Conservation (phyloP, 1,140 invertebrate species). For the Heliconius melpomene region DNA sequence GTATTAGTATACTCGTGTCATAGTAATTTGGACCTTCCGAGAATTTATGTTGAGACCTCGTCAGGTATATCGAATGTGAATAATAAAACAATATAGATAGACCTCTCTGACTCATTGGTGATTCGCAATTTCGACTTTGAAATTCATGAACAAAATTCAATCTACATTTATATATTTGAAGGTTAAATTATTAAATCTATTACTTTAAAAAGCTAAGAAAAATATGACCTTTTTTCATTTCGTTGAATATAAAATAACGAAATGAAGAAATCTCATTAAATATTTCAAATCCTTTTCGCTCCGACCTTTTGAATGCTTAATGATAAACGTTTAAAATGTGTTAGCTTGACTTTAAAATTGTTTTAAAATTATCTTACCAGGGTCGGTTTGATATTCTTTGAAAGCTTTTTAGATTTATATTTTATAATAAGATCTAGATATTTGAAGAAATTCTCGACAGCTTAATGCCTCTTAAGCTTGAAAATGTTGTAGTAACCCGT, state of each 20-base stretch:
- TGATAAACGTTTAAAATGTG: not conserved
- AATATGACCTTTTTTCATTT: not conserved
- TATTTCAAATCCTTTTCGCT: not conserved
- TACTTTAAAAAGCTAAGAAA: not conserved
- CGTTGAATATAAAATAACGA: not conserved
- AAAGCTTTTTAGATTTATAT: not conserved
- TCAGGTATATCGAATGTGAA: conserved; percentile 13
- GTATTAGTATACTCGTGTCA: not conserved
- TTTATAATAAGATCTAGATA: conserved; percentile 7
- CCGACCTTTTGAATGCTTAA: conserved; percentile 9
- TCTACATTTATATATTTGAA: not conserved
- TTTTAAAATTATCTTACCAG: not conserved
- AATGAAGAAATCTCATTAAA: conserved; percentile 4
- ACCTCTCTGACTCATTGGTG: conserved; percentile 14
- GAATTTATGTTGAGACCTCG: conserved; percentile 20
- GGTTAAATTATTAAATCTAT: not conserved
- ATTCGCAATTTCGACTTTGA: not conserved
- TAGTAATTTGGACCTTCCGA: conserved; percentile 25
- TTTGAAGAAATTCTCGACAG: not conserved
- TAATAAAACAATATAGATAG: conserved; percentile 10
- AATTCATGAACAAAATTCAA: not conserved
- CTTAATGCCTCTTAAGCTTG: conserved; percentile 50
- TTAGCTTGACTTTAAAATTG: conserved; percentile 1
- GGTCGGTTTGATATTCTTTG: not conserved
- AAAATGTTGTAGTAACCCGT: conserved; percentile 73